Percentiles rank a stretch among this genome's conserved stretches.
Conservation (phyloP, 2,888 invertebrate species). For the Cephus pulcher region DNA sequence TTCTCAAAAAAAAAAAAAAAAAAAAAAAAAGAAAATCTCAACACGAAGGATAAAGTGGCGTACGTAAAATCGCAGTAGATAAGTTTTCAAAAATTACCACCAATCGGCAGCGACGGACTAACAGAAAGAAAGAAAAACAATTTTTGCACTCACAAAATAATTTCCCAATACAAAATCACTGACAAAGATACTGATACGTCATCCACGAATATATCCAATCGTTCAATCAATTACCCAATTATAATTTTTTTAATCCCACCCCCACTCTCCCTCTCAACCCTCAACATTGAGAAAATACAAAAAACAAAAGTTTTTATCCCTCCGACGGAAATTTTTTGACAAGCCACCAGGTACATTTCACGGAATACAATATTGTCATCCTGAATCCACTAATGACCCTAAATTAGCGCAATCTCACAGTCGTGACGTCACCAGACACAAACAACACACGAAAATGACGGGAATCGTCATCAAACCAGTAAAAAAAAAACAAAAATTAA, state of each 20-base stretch:
- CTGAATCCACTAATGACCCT: not conserved
- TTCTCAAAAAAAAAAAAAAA: not conserved
- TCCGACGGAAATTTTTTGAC: not conserved
- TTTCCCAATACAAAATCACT: not conserved
- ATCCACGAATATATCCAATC: not conserved
- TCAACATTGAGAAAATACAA: not conserved
- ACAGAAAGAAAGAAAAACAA: not conserved
- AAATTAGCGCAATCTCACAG: not conserved
- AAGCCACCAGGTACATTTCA: not conserved
- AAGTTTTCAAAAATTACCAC: not conserved
- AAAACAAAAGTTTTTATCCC: not conserved
- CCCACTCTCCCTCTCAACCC: not conserved
- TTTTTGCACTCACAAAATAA: not conserved
- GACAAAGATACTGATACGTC: not conserved
- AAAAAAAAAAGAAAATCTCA: not conserved
- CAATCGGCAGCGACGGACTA: not conserved
- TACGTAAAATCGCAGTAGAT: not conserved
- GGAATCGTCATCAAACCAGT: not conserved
- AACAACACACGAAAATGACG: not conserved
- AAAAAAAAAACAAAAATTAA: not conserved
- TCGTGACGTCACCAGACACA: not conserved
- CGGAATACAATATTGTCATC: not conserved
- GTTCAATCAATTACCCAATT: not conserved
- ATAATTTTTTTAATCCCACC: not conserved
- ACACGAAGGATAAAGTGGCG: not conserved